These are phyloP conservation scores for Aplocera efformata DNA, from an alignment of 2,888 invertebrate genomes.

Conservation along the genomic window DNA sequence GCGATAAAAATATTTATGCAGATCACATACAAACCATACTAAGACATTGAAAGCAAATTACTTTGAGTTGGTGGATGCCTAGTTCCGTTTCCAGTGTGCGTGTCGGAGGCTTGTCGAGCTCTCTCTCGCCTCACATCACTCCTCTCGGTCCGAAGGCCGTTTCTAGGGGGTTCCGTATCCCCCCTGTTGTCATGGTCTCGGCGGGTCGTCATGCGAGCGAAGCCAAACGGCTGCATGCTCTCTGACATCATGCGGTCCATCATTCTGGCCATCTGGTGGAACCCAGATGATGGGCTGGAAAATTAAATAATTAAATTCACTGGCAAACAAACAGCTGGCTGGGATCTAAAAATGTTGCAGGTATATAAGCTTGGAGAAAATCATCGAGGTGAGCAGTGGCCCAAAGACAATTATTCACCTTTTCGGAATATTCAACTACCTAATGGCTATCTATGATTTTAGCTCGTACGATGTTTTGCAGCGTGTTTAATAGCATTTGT, in stretches of 20 bases:
- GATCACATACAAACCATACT: no score
- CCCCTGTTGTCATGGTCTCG: constrained; percentile 47
- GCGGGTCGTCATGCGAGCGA: constrained; percentile 82
- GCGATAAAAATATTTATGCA: no score
- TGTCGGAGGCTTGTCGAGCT: constrained; percentile 40
- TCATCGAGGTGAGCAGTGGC: no score
- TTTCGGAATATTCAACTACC: no score
- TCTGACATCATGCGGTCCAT: constrained; percentile 87
- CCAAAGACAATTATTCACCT: no score
- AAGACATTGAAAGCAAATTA: constrained; percentile 20
- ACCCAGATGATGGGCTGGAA: constrained; percentile 78
- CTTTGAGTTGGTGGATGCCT: constrained; percentile 72
- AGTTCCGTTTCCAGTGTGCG: constrained; percentile 58
- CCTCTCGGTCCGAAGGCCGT: constrained; percentile 55
- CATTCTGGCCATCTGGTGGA: constrained; percentile 87
- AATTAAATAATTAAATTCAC: constrained; percentile 12
- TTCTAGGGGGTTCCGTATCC: constrained; percentile 46
- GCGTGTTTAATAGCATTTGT: no score
- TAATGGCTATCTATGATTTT: no score
- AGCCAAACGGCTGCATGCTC: constrained; percentile 83
- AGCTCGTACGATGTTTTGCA: no score
- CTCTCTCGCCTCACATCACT: constrained; percentile 50
- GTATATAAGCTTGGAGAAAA: no score
- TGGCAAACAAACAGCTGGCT: no score
- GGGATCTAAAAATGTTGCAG: no score